Evolutionary conservation across 2,888 invertebrate species (phyloP).

Genomic region (Cosmia trapezina): DNA sequence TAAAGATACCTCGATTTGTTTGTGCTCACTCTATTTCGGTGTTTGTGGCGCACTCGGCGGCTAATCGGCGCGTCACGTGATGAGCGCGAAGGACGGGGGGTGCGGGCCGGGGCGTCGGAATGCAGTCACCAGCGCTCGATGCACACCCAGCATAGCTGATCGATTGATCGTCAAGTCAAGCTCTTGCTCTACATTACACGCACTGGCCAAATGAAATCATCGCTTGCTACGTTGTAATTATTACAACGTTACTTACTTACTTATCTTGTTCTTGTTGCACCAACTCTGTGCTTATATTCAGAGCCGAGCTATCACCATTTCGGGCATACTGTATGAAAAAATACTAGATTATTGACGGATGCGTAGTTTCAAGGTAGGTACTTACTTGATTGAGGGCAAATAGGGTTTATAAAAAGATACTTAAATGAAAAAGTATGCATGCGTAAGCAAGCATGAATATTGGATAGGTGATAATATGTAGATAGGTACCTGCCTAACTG

Average conservation of each 20-base stretch:
- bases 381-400: neutral
- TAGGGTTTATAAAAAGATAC: neutral
- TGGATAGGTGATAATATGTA: conserved; percentile 18
- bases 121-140: conserved; percentile 88
- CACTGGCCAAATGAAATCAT: conserved; percentile 55
- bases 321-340: neutral
- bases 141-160: conserved; percentile 80
- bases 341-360: neutral
- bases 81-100: conserved; percentile 88
- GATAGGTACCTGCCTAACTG: conserved; percentile 1
- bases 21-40: conserved; percentile 89
- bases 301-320: neutral
- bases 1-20: conserved; percentile 70
- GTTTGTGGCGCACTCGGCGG: conserved; percentile 88
- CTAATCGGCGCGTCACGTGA: conserved; percentile 90
- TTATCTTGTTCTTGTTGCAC: too few species aligned
- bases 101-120: conserved; percentile 82
- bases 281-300: neutral
- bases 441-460: conserved; percentile 18
- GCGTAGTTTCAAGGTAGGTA: neutral
- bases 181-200: conserved; percentile 65
- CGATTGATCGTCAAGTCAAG: conserved; percentile 82
- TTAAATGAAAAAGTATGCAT: conserved; percentile 1
- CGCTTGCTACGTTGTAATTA: neutral
- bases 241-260: conserved; percentile 14